Percentiles rank a stretch among this genome's conserved stretches.
Conservation (phyloP, 2,113 vertebrate species). For the Holacanthus passer region DNA sequence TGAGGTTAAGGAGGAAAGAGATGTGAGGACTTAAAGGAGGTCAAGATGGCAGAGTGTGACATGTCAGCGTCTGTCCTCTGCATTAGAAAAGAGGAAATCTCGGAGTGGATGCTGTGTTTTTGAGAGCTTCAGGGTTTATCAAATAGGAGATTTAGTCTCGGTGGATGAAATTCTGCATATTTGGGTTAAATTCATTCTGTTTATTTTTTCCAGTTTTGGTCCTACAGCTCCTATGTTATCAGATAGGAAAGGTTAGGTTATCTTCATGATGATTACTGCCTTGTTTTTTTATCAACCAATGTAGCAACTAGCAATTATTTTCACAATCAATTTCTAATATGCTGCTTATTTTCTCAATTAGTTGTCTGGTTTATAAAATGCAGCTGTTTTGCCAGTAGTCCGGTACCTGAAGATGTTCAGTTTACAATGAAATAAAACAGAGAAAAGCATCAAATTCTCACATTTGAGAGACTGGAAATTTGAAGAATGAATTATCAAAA, state of each 20-base stretch:
- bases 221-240: background rate
- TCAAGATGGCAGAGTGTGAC: slow-evolving; percentile 15
- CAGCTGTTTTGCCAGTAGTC: no score
- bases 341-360: no score
- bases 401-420: no score
- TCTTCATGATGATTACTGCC: background rate
- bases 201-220: background rate
- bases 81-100: background rate
- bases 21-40: background rate
- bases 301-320: no score
- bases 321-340: no score
- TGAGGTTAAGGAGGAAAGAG: background rate
- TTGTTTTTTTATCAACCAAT: background rate
- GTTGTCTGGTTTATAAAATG: no score
- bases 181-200: background rate
- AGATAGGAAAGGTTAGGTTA: background rate
- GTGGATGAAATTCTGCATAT: background rate
- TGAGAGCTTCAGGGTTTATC: background rate
- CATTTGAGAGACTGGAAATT: background rate
- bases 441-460: background rate
- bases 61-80: background rate
- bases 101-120: background rate
- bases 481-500: no score
- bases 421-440: no score
- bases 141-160: background rate